Base-by-base conservation (phyloP, 2,888 invertebrate genomes). In the Tanytarsus gracilentus region DNA sequence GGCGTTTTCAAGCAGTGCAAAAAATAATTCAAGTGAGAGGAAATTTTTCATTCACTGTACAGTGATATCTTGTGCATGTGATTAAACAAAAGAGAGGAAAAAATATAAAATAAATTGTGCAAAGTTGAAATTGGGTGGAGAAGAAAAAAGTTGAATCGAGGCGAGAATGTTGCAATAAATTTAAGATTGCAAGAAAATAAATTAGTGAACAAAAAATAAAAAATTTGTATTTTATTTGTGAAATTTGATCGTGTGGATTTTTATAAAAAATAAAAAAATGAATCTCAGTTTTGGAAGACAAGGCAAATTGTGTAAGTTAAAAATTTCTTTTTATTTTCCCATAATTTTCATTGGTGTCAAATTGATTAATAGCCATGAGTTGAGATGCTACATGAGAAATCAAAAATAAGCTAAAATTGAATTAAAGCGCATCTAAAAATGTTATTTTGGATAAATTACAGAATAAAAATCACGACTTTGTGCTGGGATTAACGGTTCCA, bases 231-330 rank as follows among this genome's bases (percentile, higher is more conserved):
- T 21, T 11, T 9, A 48, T 36, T 16, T 14, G 36, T 36, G 48
- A 21, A 18, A 48, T n/a, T n/a, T n/a, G n/a, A n/a, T n/a, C n/a
- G n/a, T n/a, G n/a, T n/a, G n/a, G n/a, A n/a, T n/a, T n/a, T n/a
- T n/a, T n/a, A n/a, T n/a, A 18, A 21, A 44, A 44, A 44, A 21
- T 18, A 21, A 11, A 11, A 26, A 11, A 27, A 56, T 56, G 56
- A 56, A 56, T 9, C 27, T 56, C 2, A 9, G 25, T 11, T 40
- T 56, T 40, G 40, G 40, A 18, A 56, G 44, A 40, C 56, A 56
- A 2, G 40, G 40, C 40, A 56, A 56, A 25, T 29, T 56, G 11
- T 56, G 56, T 56, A 44, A 56, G 56, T 40, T 44, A 50, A 26
- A 26, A 26, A 16, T 25, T 11, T 18, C 23, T 48, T 8, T 16